phyloP scores from a whole-genome alignment of 2,797 vertebrate species.

The Coccyzus lansbergi region DNA sequence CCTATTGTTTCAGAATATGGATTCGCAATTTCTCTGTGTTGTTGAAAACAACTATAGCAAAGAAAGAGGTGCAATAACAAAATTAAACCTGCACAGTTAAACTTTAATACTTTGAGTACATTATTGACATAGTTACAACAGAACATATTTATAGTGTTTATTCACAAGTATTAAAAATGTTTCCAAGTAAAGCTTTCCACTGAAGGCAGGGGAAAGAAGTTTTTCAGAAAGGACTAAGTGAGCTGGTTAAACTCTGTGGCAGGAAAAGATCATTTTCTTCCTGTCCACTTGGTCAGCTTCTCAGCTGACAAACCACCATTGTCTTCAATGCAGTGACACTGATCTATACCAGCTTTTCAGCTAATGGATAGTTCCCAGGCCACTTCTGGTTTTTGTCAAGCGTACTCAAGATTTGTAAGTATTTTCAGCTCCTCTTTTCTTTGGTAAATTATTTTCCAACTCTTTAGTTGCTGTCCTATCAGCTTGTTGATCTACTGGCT shows the following conservation, averaged over 20 bases:
- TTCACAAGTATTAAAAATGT: background rate
- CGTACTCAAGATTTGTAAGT: slow-evolving; percentile 36
- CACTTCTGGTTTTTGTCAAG: slow-evolving; percentile 55
- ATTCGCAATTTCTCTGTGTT: background rate
- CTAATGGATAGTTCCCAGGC: slow-evolving; percentile 46
- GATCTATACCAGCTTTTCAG: slow-evolving; percentile 63
- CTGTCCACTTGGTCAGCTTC: slow-evolving; percentile 18
- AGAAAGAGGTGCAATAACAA: background rate
- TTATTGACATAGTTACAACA: background rate
- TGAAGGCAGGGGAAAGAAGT: background rate
- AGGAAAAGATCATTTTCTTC: slow-evolving; percentile 39
- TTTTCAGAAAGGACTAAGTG: slow-evolving; percentile 8
- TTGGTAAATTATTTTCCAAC: fast-evolving
- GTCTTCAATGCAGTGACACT: slow-evolving; percentile 51
- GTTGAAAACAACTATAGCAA: background rate
- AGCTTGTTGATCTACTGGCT: background rate
- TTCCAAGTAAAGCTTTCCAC: background rate
- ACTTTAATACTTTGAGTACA: background rate
- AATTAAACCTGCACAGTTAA: background rate
- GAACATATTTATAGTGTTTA: background rate
- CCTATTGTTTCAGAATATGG: background rate
- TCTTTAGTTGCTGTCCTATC: background rate
- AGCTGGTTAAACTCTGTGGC: slow-evolving; percentile 6
- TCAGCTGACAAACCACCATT: slow-evolving; percentile 55
- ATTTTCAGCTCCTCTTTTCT: background rate